Percentiles rank a stretch among this genome's conserved stretches.
Evolutionary conservation across 2,888 invertebrate genomes (phyloP).

Genomic region (Drosophila buzzatii): DNA sequence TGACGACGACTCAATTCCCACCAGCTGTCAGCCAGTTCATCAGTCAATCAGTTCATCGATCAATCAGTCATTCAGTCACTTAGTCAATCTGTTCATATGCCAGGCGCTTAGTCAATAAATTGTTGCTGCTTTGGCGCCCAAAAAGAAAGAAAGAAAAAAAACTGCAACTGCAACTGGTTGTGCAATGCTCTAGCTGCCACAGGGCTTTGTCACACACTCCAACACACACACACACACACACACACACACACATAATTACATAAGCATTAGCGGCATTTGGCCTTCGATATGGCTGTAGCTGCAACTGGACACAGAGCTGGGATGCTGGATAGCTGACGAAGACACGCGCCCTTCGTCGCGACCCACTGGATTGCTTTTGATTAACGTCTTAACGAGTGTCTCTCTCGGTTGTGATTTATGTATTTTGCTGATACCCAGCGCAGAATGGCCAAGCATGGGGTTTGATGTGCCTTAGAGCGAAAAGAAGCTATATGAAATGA

Average conservation of each 20-base stretch:
- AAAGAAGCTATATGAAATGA: neutral
- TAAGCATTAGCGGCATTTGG: conserved; percentile 65
- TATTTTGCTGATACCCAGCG: conserved; percentile 24
- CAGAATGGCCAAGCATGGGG: neutral
- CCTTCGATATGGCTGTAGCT: conserved; percentile 70
- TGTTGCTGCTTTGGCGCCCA: conserved; percentile 55
- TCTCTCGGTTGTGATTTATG: conserved; percentile 72
- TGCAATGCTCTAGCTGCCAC: conserved; percentile 42
- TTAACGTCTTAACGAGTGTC: conserved; percentile 77
- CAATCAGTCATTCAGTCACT: conserved; percentile 51
- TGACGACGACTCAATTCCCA: conserved; percentile 67
- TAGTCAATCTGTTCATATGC: conserved; percentile 65
- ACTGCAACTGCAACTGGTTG: conserved; percentile 43
- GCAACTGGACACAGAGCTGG: conserved; percentile 42
- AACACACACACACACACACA: neutral
- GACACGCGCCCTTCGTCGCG: conserved; percentile 58
- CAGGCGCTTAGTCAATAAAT: conserved; percentile 76
- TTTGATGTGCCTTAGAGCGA: neutral
- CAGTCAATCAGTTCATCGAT: conserved; percentile 63
- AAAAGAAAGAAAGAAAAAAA: conserved; percentile 57
- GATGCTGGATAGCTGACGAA: conserved; percentile 29
- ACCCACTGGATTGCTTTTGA: conserved; percentile 71
- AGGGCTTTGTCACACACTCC: conserved; percentile 20
- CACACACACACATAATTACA: conserved; percentile 64
- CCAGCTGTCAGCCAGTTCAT: conserved; percentile 55